A percentile compares a stretch with the other conserved stretches of the same genome.
Evolutionary conservation across 2,113 vertebrate species (phyloP).

Genomic region (Panthera leo): DNA sequence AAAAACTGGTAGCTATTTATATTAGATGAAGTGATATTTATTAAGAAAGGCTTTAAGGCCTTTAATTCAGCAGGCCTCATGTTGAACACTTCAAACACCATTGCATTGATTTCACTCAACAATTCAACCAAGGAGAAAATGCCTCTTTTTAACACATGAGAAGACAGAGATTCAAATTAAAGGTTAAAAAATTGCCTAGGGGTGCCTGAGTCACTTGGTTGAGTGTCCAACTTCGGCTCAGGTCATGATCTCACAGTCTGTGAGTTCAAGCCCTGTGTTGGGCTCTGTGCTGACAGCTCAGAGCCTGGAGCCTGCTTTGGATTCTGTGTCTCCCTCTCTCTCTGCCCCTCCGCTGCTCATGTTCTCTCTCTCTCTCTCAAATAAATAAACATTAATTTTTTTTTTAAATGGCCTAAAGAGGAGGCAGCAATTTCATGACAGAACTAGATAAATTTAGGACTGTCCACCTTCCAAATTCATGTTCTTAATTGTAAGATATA

Average conservation of each 20-base stretch:
- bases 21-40: background rate
- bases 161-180: background rate
- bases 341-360: too few species aligned
- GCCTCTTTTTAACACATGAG: background rate
- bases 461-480: background rate
- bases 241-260: too few species aligned
- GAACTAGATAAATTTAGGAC: background rate
- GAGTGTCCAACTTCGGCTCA: too few species aligned
- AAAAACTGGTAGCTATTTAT: background rate
- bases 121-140: background rate
- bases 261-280: too few species aligned
- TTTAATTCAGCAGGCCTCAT: background rate
- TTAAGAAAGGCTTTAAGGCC: background rate
- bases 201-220: too few species aligned
- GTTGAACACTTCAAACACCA: background rate
- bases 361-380: too few species aligned
- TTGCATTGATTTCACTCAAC: background rate
- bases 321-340: too few species aligned
- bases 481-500: background rate
- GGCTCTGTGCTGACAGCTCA: too few species aligned
- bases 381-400: too few species aligned
- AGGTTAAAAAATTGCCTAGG: background rate
- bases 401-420: background rate
- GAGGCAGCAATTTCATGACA: background rate
- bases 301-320: too few species aligned